Base-by-base conservation (phyloP, 2,888 invertebrate species). In the Liposcelis brunnea region DNA sequence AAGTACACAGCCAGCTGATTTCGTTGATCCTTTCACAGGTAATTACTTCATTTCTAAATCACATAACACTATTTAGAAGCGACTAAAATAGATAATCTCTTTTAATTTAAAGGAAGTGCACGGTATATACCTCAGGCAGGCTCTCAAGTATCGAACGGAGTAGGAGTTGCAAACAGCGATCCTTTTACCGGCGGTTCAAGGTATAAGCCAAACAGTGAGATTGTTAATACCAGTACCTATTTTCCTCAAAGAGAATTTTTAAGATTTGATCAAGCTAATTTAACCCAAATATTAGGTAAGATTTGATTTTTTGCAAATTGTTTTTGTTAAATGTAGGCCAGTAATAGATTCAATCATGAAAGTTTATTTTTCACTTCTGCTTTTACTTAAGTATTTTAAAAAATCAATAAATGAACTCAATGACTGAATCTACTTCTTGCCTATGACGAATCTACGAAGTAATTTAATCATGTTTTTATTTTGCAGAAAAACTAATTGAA, bases 261-360 rank as follows among this genome's bases (percentile, higher is more conserved):
- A 52, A 77, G 75, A 50, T 83, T 90, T 58, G 87, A 85, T 55
- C 75, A 78, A 56, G 85, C 81, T 4, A 84, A 84, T 64, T 60
- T 77, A 18, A 68, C 68, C 45, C 79, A 81, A 36, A 81, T 90
- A 53, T 65, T 79, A 49, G 77, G 79, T 53, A 81, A 80, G 59
- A 44, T 38, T n/a, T n/a, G n/a, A n/a, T n/a, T n/a, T n/a, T n/a
- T n/a, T n/a, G n/a, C n/a, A n/a, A n/a, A n/a, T n/a, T n/a, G n/a
- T n/a, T n/a, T n/a, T n/a, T n/a, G n/a, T n/a, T n/a, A n/a, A n/a
- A n/a, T n/a, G n/a, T n/a, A n/a, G n/a, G n/a, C n/a, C n/a, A n/a
- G n/a, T n/a, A n/a, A n/a, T n/a, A n/a, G n/a, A n/a, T n/a, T n/a
- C n/a, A n/a, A n/a, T n/a, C n/a, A n/a, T n/a, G n/a, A n/a, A n/a